phyloP scores from a whole-genome alignment of 2,113 vertebrate species.

The Tachysurus vachellii region DNA sequence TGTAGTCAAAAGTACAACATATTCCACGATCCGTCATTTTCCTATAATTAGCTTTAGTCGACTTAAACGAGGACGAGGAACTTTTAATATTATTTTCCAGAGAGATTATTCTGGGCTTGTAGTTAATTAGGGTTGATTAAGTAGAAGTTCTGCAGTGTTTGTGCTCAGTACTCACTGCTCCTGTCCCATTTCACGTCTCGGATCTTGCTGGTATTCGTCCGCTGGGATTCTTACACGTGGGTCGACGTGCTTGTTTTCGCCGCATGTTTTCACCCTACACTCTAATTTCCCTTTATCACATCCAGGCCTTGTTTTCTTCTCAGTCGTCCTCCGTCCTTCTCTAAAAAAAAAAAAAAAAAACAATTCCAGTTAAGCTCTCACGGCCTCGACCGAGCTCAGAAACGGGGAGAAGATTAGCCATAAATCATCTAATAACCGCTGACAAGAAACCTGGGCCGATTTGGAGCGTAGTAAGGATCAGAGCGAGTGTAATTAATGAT shows the following conservation, averaged over 20 bases:
- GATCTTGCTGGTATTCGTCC: background rate
- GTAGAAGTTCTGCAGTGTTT: background rate
- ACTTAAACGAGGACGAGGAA: background rate
- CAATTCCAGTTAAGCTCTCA: conserved; percentile 66
- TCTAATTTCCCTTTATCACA: conserved; percentile 3
- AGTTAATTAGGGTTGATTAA: background rate
- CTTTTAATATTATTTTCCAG: no score
- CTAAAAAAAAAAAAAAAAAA: conserved; percentile 51
- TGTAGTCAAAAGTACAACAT: background rate
- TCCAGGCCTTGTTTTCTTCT: background rate
- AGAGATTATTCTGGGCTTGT: background rate
- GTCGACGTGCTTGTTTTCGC: conserved; percentile 16
- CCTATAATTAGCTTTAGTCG: background rate
- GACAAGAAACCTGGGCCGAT: conserved; percentile 62
- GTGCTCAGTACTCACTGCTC: background rate
- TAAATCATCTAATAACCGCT: conserved; percentile 71
- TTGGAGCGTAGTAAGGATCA: background rate
- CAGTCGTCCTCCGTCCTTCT: conserved; percentile 50
- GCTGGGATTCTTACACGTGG: background rate
- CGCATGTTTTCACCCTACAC: conserved; percentile 1
- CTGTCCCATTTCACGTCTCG: background rate
- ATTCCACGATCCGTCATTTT: background rate
- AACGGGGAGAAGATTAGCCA: conserved; percentile 69
- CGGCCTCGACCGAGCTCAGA: conserved; percentile 66
- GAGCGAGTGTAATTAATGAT: conserved; percentile 3